Evolutionary conservation across 2,797 vertebrate genomes (phyloP).

Genomic region (Scyliorhinus canicula): DNA sequence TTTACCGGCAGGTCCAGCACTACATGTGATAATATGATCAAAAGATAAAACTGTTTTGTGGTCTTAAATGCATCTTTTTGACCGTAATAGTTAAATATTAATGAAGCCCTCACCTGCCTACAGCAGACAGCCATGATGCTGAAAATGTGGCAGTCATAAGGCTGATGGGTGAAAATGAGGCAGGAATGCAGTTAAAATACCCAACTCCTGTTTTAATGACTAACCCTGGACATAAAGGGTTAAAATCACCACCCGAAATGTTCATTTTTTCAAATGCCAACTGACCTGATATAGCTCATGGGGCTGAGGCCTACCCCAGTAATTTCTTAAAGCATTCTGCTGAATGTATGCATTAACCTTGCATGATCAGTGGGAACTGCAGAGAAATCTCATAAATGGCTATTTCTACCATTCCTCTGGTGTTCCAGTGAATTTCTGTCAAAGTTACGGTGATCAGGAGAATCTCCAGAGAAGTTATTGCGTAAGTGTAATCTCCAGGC

Average conservation of each 20-base stretch:
- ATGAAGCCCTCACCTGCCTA: background rate
- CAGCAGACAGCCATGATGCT: background rate
- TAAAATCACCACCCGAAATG: background rate
- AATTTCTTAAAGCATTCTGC: background rate
- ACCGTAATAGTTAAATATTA: background rate
- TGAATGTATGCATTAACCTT: background rate
- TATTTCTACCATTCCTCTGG: background rate
- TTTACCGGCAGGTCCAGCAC: background rate
- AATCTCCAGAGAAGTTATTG: background rate
- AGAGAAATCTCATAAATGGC: background rate
- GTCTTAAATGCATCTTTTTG: too few species aligned
- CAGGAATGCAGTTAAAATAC: background rate
- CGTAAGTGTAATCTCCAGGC: background rate
- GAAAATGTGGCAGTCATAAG: background rate
- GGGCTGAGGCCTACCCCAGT: background rate
- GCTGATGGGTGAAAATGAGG: background rate
- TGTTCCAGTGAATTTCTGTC: background rate
- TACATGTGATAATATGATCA: background rate
- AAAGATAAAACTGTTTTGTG: background rate
- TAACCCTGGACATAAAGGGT: background rate
- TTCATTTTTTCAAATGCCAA: background rate
- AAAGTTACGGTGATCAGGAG: background rate
- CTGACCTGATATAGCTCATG: background rate
- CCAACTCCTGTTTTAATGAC: background rate
- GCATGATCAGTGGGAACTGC: background rate